Base-by-base conservation (phyloP, 2,113 vertebrate genomes). In the Hydrolagus affinis region DNA sequence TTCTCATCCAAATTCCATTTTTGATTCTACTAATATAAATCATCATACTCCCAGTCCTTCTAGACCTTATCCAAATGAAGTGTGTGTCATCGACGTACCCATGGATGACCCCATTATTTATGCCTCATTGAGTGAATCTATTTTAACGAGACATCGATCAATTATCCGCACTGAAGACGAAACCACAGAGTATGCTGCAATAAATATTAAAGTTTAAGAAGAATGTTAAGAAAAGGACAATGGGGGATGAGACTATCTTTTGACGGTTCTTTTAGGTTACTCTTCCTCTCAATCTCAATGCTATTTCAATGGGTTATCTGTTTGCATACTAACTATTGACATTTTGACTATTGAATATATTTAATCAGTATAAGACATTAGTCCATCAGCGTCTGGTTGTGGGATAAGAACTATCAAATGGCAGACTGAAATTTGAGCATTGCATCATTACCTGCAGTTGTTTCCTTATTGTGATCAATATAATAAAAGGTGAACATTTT, bases 151-250 rank as follows among this genome's bases (percentile, higher is more conserved):
- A 21, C 66, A 83, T 28, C 9, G 60, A 21, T 83, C 78, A 32
- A 4, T 32, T 28, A 68, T 17, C 10, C 0, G 19, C 23, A 12
- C 60, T 32, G 2, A 83, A 10, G 62, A 66, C 4, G 77, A 83
- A 32, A 28, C 30, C 25, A 83, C 78, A 11, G 78, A 83, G 66
- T 83, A 83, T 32, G 78, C 78, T 83, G 78, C 78, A 60, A 83
- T 83, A 32, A 68, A 68, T 68, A 68, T 83, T 21, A 66, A 66
- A 68, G 0, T 30, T 83, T 66, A 32, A 32, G 17, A 44, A 8
- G 25, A 66, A 32, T 68, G 28, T 3, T 66, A 75, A 68, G 23
- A 62, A 78, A 23, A 32, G 1, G 56, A 4, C 57, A 28, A 23
- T 4, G 14, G 7, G 3, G 12, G n/a, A 56, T 15, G 19, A 56